Evolutionary conservation across 2,797 vertebrate species (phyloP), one percentile per base, ranked within the genome.

Genomic region (Lerista edwardsae): DNA sequence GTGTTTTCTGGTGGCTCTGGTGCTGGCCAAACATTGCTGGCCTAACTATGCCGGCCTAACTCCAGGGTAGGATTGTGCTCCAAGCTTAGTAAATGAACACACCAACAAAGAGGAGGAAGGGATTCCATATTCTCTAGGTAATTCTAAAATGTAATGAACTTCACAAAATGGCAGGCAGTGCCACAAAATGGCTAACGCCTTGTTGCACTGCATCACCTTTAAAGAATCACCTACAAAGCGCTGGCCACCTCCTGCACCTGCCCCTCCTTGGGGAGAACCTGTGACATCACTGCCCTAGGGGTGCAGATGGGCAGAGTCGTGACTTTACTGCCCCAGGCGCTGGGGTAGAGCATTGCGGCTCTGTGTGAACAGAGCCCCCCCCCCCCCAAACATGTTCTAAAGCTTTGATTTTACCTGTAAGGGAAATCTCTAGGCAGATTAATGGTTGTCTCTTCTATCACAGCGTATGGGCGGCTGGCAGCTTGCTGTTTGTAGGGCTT

Each of bases 401-500:
- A 31, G 9, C 29, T 47, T 65, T 6, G 21, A 10, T 75, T 23
- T 84, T 62, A 87, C 72, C 88, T 87, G 83, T 62, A 72, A 36
- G 75, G 71, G 21, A 82, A 88, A 6, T 80, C 57, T 55, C 76
- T 68, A 25, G 78, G 78, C n/a, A 57, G 31, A 3, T 10, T n/a
- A 79, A 88, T 76, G 25, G 59, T 73, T 34, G 47, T 57, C 29
- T 90, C 57, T 39, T 4, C 29, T 59, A 75, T 64, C 76, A 72
- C 62, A 4, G n/a, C 0, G 23, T 1, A 0, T 1, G 41, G 41
- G 8, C 61, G 34, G 69, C 51, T 17, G 39, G 0, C 0, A 25
- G 34, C 6, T 68, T 79, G 64, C n/a, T n/a, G n/a, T 74, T 14
- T 47, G 71, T 25, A 81, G 68, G 80, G 83, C 62, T 74, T 41